Evolutionary conservation across 1,140 invertebrate species (phyloP).

Genomic region (Phymorhynchus buccinoides): DNA sequence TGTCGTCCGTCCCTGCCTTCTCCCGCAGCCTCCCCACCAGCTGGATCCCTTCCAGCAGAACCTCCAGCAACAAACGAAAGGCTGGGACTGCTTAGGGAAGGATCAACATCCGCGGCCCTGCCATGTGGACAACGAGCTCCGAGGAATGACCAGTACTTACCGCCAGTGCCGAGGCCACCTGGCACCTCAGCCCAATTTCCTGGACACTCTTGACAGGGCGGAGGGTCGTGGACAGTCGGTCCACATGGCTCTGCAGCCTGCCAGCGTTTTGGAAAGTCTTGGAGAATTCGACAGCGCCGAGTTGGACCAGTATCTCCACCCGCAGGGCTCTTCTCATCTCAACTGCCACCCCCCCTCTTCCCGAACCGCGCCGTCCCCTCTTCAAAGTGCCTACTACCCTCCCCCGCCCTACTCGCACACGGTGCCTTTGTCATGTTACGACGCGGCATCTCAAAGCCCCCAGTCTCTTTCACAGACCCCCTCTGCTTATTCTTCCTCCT

Average conservation of each 20-base stretch:
- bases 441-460: background rate
- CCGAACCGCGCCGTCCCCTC: background rate
- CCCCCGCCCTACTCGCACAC: background rate
- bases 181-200: background rate
- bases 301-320: conserved; percentile 23
- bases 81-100: background rate
- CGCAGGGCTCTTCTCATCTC: background rate
- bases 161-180: background rate
- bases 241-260: background rate
- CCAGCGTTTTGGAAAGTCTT: background rate
- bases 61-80: background rate
- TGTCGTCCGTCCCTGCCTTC: background rate
- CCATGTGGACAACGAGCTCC: background rate
- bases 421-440: background rate
- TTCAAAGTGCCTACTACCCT: background rate
- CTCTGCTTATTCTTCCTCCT: too few species aligned
- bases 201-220: background rate
- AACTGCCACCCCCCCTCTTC: background rate
- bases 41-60: too few species aligned
- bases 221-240: background rate
- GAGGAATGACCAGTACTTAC: background rate
- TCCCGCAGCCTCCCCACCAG: background rate
- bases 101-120: background rate
- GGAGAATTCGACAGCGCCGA: background rate
- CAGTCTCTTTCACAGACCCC: too few species aligned